phyloP scores from a whole-genome alignment of 2,888 invertebrate species.

The Netelia fuscicornis region DNA sequence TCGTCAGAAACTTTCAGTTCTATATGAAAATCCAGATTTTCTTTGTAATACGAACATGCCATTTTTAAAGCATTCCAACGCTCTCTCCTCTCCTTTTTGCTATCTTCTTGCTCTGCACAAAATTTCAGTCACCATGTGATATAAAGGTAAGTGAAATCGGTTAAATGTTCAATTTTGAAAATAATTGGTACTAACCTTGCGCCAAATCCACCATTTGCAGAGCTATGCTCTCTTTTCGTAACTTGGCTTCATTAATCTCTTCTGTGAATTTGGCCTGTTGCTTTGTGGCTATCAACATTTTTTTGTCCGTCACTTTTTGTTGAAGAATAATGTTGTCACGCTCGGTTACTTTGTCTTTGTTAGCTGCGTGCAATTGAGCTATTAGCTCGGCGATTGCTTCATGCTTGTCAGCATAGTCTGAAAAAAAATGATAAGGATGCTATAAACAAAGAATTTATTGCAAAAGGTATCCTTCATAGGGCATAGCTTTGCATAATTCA shows the following conservation, averaged over 20 bases:
- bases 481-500: too few relatives aligned
- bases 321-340: constrained; percentile 70
- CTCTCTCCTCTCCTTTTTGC: constrained; percentile 68
- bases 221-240: constrained; percentile 71
- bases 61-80: constrained; percentile 78
- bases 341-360: constrained; percentile 64
- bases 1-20: constrained; percentile 65
- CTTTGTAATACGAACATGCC: constrained; percentile 76
- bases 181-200: constrained; percentile 71
- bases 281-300: constrained; percentile 69
- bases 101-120: constrained; percentile 69
- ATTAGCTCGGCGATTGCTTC: constrained; percentile 53
- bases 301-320: constrained; percentile 76
- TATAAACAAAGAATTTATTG: not conserved
- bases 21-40: constrained; percentile 77
- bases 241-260: constrained; percentile 69
- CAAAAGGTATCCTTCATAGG: not conserved
- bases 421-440: not conserved
- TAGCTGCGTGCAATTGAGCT: constrained; percentile 58
- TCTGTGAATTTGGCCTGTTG: constrained; percentile 68
- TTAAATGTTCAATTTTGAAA: not conserved
- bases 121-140: not conserved
- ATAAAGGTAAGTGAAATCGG: not conserved
- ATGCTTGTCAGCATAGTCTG: constrained; percentile 69
- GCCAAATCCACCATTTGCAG: constrained; percentile 78